Evolutionary conservation across 2,113 vertebrate species (phyloP).

Genomic region (Sturnus vulgaris): DNA sequence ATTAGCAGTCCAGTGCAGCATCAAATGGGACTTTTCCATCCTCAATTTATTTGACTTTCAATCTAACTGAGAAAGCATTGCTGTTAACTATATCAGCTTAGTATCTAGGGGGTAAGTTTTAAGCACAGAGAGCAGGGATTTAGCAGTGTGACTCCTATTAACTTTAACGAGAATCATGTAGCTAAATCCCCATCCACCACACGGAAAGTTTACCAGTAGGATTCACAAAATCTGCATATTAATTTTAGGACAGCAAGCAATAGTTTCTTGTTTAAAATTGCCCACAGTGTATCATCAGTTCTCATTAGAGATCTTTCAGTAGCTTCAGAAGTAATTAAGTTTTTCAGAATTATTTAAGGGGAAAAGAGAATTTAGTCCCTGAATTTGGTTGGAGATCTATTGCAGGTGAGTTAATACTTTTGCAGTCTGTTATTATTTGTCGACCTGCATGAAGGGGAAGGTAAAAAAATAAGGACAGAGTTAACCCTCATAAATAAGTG

Average conservation of each 20-base stretch:
- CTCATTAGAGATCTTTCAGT: constrained; percentile 53
- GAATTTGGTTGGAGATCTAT: background rate
- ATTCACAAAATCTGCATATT: constrained; percentile 51
- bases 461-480: background rate
- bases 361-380: constrained; percentile 26
- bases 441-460: background rate
- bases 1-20: background rate
- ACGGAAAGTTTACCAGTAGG: constrained; percentile 41
- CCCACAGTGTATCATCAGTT: constrained; percentile 53
- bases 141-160: constrained; percentile 51
- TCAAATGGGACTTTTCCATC: constrained; percentile 25
- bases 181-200: constrained; percentile 47
- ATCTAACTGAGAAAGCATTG: constrained; percentile 18
- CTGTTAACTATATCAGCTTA: constrained; percentile 46
- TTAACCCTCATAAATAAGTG: constrained; percentile 37
- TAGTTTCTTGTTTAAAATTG: constrained; percentile 56
- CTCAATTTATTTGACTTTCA: constrained; percentile 27
- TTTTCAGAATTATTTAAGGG: constrained; percentile 55
- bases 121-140: constrained; percentile 40
- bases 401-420: constrained; percentile 3
- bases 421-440: constrained; percentile 5
- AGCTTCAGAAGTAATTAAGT: constrained; percentile 59
- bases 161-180: constrained; percentile 43
- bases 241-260: constrained; percentile 60
- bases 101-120: constrained; percentile 49